phyloP scores from a whole-genome alignment of 2,113 vertebrate genomes.

The Laticauda laticaudata region DNA sequence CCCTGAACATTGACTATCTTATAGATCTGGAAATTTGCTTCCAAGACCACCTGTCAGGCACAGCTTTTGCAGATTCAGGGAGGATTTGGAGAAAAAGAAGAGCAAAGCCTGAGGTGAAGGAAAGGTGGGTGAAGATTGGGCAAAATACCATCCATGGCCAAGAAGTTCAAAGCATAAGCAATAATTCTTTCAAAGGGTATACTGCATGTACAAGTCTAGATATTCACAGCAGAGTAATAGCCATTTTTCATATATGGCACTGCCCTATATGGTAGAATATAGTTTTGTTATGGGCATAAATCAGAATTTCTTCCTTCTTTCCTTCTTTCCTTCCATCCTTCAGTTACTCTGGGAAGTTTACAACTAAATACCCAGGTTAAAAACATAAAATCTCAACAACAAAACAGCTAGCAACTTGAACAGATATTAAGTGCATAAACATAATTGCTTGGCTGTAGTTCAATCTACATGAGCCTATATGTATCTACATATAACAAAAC shows the following conservation, averaged over 20 bases:
- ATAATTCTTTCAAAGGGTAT: neutral
- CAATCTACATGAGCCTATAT: neutral
- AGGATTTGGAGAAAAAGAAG: neutral
- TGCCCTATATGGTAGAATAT: no score
- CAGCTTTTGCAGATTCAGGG: neutral
- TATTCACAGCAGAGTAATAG: neutral
- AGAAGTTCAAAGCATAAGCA: neutral
- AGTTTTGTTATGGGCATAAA: neutral
- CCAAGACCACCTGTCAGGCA: neutral
- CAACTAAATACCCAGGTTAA: neutral
- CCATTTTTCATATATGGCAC: neutral
- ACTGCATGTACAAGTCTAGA: neutral
- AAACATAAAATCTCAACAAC: neutral
- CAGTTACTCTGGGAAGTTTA: neutral
- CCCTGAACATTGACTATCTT: neutral
- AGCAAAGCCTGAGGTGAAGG: neutral
- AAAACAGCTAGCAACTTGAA: neutral
- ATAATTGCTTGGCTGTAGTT: neutral
- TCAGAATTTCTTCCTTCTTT: neutral
- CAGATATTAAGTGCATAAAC: neutral
- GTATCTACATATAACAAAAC: neutral
- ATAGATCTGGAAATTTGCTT: neutral
- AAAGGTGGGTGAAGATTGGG: neutral
- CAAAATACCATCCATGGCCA: neutral
- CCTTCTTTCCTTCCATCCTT: neutral